These are phyloP conservation scores for Leptodactylus fallax DNA, from an alignment of 2,797 vertebrate species.

Conservation along the genomic window DNA sequence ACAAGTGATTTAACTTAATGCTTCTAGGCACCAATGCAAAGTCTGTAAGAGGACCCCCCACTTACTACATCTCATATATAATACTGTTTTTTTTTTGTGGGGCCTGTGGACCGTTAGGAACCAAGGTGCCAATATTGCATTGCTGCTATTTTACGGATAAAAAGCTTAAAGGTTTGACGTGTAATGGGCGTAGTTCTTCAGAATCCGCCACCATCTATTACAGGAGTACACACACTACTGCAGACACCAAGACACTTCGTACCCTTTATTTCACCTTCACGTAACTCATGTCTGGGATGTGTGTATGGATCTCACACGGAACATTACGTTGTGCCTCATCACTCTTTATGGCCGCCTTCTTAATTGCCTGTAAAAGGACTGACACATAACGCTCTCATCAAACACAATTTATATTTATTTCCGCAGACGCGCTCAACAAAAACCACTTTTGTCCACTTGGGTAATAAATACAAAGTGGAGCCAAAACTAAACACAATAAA, in stretches of 20 bases:
- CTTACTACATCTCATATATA: too few species aligned
- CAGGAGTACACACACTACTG: background rate
- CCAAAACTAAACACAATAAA: background rate
- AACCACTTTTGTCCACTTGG: constrained; percentile 35
- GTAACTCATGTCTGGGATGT: constrained; percentile 31
- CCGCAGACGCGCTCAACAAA: constrained; percentile 64
- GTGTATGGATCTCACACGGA: constrained; percentile 43
- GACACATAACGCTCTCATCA: constrained; percentile 64
- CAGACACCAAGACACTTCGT: background rate
- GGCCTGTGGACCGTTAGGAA: background rate
- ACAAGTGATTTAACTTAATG: too few species aligned
- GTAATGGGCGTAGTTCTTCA: background rate
- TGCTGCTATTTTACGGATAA: background rate
- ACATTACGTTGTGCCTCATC: constrained; percentile 63
- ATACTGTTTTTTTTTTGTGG: too few species aligned
- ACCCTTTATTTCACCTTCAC: constrained; percentile 56
- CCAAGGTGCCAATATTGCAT: background rate
- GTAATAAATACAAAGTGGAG: background rate
- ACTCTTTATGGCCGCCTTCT: constrained; percentile 70
- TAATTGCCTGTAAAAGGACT: constrained; percentile 71
- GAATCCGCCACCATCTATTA: background rate
- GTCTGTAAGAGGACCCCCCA: too few species aligned
- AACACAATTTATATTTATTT: constrained; percentile 69
- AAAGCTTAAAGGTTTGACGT: background rate
- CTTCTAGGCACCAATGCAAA: too few species aligned